A percentile compares a stretch with the other conserved stretches of the same genome.
Evolutionary conservation across 2,888 invertebrate genomes (phyloP).

Genomic region (Autographa pulchrina): DNA sequence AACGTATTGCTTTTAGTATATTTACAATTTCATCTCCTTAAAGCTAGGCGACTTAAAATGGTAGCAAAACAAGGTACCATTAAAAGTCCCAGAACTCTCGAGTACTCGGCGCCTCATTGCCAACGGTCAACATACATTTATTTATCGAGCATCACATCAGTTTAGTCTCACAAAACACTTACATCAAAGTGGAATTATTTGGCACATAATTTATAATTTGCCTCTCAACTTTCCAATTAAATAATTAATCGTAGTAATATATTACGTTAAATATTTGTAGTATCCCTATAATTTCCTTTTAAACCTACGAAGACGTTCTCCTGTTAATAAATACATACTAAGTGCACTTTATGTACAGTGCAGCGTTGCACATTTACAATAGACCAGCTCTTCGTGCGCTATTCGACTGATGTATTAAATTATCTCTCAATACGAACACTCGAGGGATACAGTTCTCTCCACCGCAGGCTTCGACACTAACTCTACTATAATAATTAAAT

Average conservation of each 20-base stretch:
- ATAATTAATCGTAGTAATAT: constrained; percentile 65
- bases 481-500: constrained; percentile 83
- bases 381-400: constrained; percentile 44
- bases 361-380: constrained; percentile 56
- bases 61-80: neutral
- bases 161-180: constrained; percentile 44
- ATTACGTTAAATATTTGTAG: constrained; percentile 71
- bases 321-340: constrained; percentile 76
- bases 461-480: constrained; percentile 70
- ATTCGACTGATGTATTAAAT: constrained; percentile 87
- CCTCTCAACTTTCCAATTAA: constrained; percentile 78
- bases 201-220: constrained; percentile 68
- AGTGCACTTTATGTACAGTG: constrained; percentile 83
- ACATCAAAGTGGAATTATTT: constrained; percentile 60
- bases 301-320: constrained; percentile 61
- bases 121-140: constrained; percentile 18
- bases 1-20: constrained; percentile 21
- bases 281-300: constrained; percentile 75
- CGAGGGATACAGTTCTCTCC: constrained; percentile 76
- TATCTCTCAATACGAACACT: constrained; percentile 78
- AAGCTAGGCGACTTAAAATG: constrained; percentile 13
- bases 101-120: neutral
- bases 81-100: neutral
- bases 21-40: constrained; percentile 24
- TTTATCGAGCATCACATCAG: constrained; percentile 25